These are phyloP conservation scores for Alviniconcha strummeri DNA, from an alignment of 2,888 invertebrate genomes.

Conservation along the genomic window DNA sequence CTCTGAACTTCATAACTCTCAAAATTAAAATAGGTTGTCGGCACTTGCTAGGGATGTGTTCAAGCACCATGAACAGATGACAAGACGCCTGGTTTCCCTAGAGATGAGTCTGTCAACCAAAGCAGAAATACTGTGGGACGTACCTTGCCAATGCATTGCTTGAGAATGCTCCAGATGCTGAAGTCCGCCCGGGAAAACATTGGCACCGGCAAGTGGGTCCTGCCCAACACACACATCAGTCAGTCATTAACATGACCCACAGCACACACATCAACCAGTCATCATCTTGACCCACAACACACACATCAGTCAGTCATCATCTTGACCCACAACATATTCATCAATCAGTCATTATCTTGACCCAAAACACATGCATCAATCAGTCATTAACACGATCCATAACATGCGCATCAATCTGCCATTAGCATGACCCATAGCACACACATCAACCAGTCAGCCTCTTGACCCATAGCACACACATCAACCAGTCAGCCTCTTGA, in stretches of 20 bases:
- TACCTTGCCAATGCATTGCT: conserved; percentile 85
- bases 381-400: neutral
- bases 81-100: no score
- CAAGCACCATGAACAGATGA: no score
- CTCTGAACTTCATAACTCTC: no score
- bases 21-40: no score
- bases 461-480: neutral
- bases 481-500: no score
- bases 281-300: neutral
- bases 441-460: neutral
- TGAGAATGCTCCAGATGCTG: conserved; percentile 92
- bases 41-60: no score
- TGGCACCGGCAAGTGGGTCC: conserved; percentile 72
- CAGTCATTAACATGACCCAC: conserved; percentile 9
- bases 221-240: conserved; percentile 44
- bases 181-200: conserved; percentile 81
- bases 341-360: neutral
- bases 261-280: neutral
- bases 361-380: neutral
- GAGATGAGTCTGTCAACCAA: no score
- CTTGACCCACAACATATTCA: neutral
- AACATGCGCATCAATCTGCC: neutral
- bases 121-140: neutral
- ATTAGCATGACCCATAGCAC: neutral
- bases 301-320: neutral